phyloP scores from a whole-genome alignment of 1,140 invertebrate genomes.

The Spodoptera frugiperda region DNA sequence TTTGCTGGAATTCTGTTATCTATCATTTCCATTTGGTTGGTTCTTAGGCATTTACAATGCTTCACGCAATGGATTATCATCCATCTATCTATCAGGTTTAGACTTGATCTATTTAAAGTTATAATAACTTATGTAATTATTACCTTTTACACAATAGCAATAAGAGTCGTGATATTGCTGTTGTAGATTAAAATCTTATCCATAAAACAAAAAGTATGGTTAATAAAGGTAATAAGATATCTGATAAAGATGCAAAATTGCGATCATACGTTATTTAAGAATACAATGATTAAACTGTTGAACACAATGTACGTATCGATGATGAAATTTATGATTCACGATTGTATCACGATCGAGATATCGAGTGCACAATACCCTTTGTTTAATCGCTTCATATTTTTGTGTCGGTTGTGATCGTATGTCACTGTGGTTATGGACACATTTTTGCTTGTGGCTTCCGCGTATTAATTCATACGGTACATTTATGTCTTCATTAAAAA shows the following conservation, averaged over 20 bases:
- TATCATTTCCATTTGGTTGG: slow-evolving; percentile 41
- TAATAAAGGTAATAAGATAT: background rate
- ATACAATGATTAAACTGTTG: slow-evolving; percentile 30
- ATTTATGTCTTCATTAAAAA: slow-evolving; percentile 1
- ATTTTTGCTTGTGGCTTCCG: slow-evolving; percentile 22
- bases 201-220: too few relatives aligned
- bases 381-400: slow-evolving; percentile 42
- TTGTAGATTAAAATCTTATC: too few relatives aligned
- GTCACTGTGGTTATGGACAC: slow-evolving; percentile 9
- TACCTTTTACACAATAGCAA: background rate
- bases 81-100: slow-evolving; percentile 2
- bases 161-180: too few relatives aligned
- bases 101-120: slow-evolving; percentile 16
- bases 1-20: slow-evolving; percentile 36
- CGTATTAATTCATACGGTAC: background rate
- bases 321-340: slow-evolving; percentile 43
- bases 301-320: slow-evolving; percentile 33
- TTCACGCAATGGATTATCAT: slow-evolving; percentile 34
- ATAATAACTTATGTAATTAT: slow-evolving; percentile 28
- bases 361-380: slow-evolving; percentile 42
- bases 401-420: slow-evolving; percentile 19
- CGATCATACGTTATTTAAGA: slow-evolving; percentile 8
- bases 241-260: slow-evolving; percentile 16
- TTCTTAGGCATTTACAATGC: slow-evolving; percentile 43
- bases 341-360: slow-evolving; percentile 42